Evolutionary conservation across 2,113 vertebrate species (phyloP).

Genomic region (Odontophorus gujanensis): DNA sequence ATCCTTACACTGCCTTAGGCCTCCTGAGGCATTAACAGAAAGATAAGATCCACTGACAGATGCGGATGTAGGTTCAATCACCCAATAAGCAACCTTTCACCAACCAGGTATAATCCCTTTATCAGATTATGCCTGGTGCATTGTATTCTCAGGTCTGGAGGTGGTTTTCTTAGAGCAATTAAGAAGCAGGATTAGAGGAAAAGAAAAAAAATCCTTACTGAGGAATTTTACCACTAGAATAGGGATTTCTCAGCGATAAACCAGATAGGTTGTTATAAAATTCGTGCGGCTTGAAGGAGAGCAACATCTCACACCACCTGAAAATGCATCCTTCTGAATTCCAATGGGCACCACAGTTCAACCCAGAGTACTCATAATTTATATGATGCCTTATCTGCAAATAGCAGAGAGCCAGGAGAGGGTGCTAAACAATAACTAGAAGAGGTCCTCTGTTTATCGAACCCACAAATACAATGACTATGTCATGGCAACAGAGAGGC

Average conservation of each 20-base stretch:
- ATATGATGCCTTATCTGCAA: not conserved
- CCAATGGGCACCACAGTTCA: not conserved
- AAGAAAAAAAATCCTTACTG: not conserved
- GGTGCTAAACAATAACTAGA: conserved; percentile 55
- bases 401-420: conserved; percentile 45
- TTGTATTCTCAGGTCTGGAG: not conserved
- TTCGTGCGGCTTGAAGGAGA: not conserved
- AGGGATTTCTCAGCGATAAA: not conserved
- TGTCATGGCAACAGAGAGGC: not conserved
- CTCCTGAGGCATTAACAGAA: not conserved
- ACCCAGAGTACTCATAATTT: not conserved
- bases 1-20: not conserved
- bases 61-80: not conserved
- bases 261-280: not conserved
- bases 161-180: conserved; percentile 27
- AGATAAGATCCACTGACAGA: conserved; percentile 24
- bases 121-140: conserved; percentile 7
- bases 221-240: not conserved
- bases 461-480: not conserved
- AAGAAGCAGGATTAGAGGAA: not conserved
- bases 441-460: not conserved
- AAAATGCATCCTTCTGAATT: not conserved
- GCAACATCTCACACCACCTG: not conserved
- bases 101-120: not conserved
- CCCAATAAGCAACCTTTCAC: conserved; percentile 7